Evolutionary conservation across 2,797 vertebrate species (phyloP).

Genomic region (Artibeus lituratus): DNA sequence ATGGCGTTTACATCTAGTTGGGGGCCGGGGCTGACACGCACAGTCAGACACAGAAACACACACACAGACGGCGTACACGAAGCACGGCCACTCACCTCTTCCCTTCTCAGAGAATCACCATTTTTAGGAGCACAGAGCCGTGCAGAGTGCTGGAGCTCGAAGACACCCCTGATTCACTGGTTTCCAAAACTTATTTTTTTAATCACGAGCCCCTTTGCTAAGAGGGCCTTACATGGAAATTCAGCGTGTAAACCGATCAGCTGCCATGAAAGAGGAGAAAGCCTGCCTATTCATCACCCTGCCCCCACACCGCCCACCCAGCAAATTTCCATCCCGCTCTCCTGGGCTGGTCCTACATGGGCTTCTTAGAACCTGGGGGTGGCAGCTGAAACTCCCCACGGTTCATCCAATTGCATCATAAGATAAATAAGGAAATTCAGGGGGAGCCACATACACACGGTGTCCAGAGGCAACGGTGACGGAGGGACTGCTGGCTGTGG

Average conservation of each 20-base stretch:
- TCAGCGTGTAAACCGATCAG: not conserved
- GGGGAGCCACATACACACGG: rapidly evolving
- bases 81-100: not conserved
- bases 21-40: not conserved
- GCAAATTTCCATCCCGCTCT: not conserved
- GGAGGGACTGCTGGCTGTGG: rapidly evolving
- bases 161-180: not conserved
- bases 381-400: not conserved
- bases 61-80: not conserved
- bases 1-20: not conserved
- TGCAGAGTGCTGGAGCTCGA: not conserved
- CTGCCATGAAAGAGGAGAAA: not conserved
- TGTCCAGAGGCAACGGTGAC: not conserved
- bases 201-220: not conserved
- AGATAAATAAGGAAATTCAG: not conserved
- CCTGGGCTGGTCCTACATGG: not conserved
- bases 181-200: not conserved
- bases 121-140: not conserved
- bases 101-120: not conserved
- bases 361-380: not conserved
- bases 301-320: not conserved
- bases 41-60: not conserved
- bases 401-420: not conserved
- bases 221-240: not conserved
- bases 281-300: not conserved